Conservation (phyloP, 2,888 invertebrate genomes). For the Aleiodes alternator region DNA sequence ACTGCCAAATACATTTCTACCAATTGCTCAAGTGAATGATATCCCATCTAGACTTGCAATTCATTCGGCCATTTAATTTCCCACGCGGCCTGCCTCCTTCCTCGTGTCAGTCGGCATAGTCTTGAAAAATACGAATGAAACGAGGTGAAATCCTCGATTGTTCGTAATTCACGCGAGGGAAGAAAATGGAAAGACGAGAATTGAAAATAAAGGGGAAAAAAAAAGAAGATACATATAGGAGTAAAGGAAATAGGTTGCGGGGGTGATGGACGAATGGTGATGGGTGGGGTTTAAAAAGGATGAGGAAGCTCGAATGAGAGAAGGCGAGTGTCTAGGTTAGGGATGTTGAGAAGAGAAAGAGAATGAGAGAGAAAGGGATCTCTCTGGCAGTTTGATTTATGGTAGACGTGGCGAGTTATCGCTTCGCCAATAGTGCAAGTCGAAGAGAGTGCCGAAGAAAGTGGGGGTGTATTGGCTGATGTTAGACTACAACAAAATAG, state of each 20-base stretch:
- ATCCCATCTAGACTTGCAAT: slow-evolving; percentile 30
- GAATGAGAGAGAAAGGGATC: slow-evolving; percentile 60
- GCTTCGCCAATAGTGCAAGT: slow-evolving; percentile 71
- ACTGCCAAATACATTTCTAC: too few species aligned
- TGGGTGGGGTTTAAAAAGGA: slow-evolving; percentile 77
- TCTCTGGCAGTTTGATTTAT: slow-evolving; percentile 72
- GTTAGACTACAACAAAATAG: slow-evolving; percentile 11
- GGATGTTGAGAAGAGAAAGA: slow-evolving; percentile 52
- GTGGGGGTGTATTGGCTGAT: slow-evolving; percentile 51
- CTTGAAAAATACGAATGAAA: slow-evolving; percentile 38
- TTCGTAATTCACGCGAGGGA: slow-evolving; percentile 38
- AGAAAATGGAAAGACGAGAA: background rate
- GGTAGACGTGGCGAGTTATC: slow-evolving; percentile 73
- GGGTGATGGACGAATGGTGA: slow-evolving; percentile 71
- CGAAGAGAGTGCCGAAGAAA: slow-evolving; percentile 38
- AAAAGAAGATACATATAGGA: slow-evolving; percentile 15
- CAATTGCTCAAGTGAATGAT: background rate
- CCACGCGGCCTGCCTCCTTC: slow-evolving; percentile 43
- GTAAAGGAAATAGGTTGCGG: slow-evolving; percentile 68
- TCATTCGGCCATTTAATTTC: slow-evolving; percentile 46
- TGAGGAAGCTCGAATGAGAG: slow-evolving; percentile 60
- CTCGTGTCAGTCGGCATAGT: slow-evolving; percentile 41
- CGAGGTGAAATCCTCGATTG: slow-evolving; percentile 32
- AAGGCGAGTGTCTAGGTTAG: slow-evolving; percentile 40
- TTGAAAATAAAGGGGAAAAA: background rate